A percentile compares a stretch with the other conserved stretches of the same genome.
phyloP scores from a whole-genome alignment of 2,113 vertebrate genomes.

The Bubo blakistoni region DNA sequence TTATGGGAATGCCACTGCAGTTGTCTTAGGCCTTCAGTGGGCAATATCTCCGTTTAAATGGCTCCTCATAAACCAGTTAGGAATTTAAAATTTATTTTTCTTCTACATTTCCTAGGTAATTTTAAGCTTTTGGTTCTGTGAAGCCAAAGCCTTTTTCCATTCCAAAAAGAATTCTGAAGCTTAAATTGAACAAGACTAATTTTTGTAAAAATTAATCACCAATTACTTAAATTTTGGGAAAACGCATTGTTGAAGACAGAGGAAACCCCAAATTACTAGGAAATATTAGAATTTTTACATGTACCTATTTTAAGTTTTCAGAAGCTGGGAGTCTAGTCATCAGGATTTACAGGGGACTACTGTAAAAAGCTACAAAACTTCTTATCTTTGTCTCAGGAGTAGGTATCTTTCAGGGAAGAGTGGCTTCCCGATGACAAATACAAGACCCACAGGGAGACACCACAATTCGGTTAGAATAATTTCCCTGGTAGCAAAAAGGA shows the following conservation, averaged over 20 bases:
- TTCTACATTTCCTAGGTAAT: background rate
- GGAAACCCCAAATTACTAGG: background rate
- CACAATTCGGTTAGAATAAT: background rate
- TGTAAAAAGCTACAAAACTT: background rate
- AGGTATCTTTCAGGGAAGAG: background rate
- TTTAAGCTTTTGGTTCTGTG: background rate
- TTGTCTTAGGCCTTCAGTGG: background rate
- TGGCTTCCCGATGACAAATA: background rate
- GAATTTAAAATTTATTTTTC: background rate
- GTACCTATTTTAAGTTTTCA: background rate
- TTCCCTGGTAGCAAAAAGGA: background rate
- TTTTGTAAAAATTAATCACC: background rate
- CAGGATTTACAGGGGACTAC: background rate
- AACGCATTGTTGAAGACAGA: background rate
- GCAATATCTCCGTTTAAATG: constrained; percentile 19
- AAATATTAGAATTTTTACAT: background rate
- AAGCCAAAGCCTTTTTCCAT: background rate
- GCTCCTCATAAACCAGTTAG: background rate
- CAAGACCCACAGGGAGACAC: background rate
- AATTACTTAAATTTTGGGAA: background rate
- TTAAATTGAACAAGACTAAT: background rate
- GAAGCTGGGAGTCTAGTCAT: background rate
- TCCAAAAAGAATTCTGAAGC: background rate
- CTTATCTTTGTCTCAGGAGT: background rate
- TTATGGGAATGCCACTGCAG: constrained; percentile 13